Percentiles rank a stretch among this genome's conserved stretches.
phyloP scores from a whole-genome alignment of 2,888 invertebrate species.

The Camptogramma bilineatum region DNA sequence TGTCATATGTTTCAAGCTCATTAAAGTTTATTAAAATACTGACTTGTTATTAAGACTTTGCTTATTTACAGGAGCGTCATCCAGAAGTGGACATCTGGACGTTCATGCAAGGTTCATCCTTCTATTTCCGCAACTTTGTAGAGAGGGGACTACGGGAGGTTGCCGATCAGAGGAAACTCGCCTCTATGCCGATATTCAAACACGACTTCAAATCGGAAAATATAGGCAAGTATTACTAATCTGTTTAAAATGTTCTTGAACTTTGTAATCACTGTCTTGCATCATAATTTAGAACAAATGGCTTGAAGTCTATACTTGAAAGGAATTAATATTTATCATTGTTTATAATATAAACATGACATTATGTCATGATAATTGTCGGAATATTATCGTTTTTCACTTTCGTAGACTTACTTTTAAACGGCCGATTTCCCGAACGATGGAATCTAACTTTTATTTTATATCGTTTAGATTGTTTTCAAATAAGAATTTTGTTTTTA shows the following conservation, averaged over 20 bases:
- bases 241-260: not conserved
- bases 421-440: too few relatives aligned
- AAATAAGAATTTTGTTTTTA: slow-evolving; percentile 44
- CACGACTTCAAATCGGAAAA: slow-evolving; percentile 73
- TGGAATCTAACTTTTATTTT: too few relatives aligned
- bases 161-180: slow-evolving; percentile 73
- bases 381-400: too few relatives aligned
- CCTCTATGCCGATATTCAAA: slow-evolving; percentile 68
- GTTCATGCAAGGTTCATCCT: slow-evolving; percentile 92
- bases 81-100: slow-evolving; percentile 95
- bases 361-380: too few relatives aligned
- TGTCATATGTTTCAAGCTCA: too few relatives aligned
- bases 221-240: slow-evolving; percentile 57
- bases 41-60: not conserved
- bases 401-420: too few relatives aligned
- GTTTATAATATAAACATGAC: too few relatives aligned
- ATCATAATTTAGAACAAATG: not conserved
- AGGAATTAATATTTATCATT: too few relatives aligned
- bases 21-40: too few relatives aligned
- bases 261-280: too few relatives aligned
- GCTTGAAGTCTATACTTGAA: too few relatives aligned
- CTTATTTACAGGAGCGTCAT: slow-evolving; percentile 85
- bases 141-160: slow-evolving; percentile 88
- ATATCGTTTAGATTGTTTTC: not conserved
- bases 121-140: slow-evolving; percentile 95